A percentile compares a stretch with the other conserved stretches of the same genome.
phyloP scores from a whole-genome alignment of 2,113 vertebrate species.

The Eulacestoma nigropectus region DNA sequence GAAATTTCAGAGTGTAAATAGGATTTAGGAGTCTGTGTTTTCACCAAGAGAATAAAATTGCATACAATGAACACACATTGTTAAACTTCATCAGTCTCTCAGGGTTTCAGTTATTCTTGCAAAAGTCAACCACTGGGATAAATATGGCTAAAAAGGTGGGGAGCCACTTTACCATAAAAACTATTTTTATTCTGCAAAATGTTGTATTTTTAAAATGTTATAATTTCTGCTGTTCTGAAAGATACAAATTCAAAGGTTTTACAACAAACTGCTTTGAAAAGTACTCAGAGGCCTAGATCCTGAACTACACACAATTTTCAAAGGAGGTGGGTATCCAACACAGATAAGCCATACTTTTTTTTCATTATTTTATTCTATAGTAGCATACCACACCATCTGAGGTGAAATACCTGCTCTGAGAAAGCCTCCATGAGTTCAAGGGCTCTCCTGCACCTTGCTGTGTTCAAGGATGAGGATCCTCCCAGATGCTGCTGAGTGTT shows the following conservation, averaged over 20 bases:
- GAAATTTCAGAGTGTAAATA: slow-evolving; percentile 63
- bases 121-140: slow-evolving; percentile 58
- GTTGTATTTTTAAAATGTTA: not conserved
- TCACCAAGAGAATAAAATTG: slow-evolving; percentile 58
- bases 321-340: not conserved
- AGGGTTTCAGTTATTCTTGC: slow-evolving; percentile 61
- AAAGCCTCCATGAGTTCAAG: not conserved
- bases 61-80: slow-evolving; percentile 62
- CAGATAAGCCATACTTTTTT: not conserved
- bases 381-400: not conserved
- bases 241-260: not conserved
- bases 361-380: not conserved
- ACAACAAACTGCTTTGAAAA: not conserved
- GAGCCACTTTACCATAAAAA: not conserved
- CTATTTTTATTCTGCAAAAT: not conserved
- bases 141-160: slow-evolving; percentile 25
- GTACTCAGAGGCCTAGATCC: not conserved
- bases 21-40: slow-evolving; percentile 55
- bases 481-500: not conserved
- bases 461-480: not conserved
- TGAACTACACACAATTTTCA: not conserved
- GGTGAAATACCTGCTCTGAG: not conserved
- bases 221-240: not conserved
- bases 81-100: slow-evolving; percentile 68
- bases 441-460: not conserved